Base-by-base conservation (phyloP, 2,888 invertebrate species). In the Pandemis corylana region DNA sequence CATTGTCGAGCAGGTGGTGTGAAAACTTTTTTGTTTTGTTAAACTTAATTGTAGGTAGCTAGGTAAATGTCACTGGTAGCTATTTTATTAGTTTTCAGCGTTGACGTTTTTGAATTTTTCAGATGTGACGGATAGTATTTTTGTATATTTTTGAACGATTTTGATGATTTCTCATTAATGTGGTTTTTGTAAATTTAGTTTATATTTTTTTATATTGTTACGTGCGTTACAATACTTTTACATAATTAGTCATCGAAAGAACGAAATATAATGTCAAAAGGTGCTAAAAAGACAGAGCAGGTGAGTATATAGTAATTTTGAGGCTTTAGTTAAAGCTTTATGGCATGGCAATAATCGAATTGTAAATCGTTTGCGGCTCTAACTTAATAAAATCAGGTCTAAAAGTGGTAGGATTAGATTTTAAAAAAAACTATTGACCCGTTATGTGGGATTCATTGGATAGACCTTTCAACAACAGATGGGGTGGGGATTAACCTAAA, bases 121-220 rank as follows among this genome's bases (percentile, higher is more conserved):
- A 28, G 28, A 28, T 59, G 5, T 12, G 12, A 28, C 10, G 28
- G 20, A 59, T 4, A 10, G 12, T 59, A 20, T 59, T 59, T 59
- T 59, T 59, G 28, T 28, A 59, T 56, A 9, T 56, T 56, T 56
- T 56, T 56, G 56, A 56, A 56, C 1, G 59, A 4, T 59, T 59
- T 59, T 59, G 28, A 36, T 59, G 28, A 59, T 59, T 59, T 36
- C 28, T 12, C 28, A 53, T 7, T 53, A 53, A 53, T 53, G 28
- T 59, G 12, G 28, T 59, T 59, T 59, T 59, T 59, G 20, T 59
- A 59, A 59, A 20, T 59, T 59, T 20, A 5, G 12, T 59, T 75
- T 62, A 71, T 61, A 20, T 51, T 72, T 36, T 51, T 67, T 59
- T 59, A 59, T 12, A 59, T 28, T 28, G 20, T 56, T 56, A 56